Conservation (phyloP, 2,113 vertebrate genomes). For the Cyanoliseus patagonus region DNA sequence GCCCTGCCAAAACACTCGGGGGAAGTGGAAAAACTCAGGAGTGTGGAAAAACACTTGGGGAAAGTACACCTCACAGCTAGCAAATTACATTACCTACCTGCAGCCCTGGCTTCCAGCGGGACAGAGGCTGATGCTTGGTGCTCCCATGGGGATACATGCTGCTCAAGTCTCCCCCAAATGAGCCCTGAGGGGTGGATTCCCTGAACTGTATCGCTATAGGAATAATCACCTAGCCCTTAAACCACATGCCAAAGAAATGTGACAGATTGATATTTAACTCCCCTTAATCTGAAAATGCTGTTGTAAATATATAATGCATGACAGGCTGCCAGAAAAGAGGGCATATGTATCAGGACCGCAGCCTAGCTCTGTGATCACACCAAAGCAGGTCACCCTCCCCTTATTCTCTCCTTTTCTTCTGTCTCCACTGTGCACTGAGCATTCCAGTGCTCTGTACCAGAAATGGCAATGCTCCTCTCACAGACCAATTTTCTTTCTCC, state of each 20-base stretch:
- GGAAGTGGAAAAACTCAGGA: background rate
- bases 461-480: background rate
- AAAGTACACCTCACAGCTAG: background rate
- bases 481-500: background rate
- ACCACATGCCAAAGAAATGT: background rate
- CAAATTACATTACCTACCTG: background rate
- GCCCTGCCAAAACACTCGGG: background rate
- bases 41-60: rapidly evolving
- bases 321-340: background rate
- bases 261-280: background rate
- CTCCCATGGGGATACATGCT: background rate
- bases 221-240: background rate
- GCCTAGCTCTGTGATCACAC: background rate
- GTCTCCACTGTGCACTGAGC: background rate
- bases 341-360: too few relatives aligned
- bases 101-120: background rate
- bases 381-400: background rate
- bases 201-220: background rate
- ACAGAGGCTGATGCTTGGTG: background rate
- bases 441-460: background rate
- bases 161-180: background rate
- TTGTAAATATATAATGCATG: background rate
- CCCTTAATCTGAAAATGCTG: background rate
- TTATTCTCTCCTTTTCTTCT: background rate
- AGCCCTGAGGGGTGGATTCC: background rate